Conservation (phyloP, 1,140 invertebrate genomes). For the Mesaphorura yosii region DNA sequence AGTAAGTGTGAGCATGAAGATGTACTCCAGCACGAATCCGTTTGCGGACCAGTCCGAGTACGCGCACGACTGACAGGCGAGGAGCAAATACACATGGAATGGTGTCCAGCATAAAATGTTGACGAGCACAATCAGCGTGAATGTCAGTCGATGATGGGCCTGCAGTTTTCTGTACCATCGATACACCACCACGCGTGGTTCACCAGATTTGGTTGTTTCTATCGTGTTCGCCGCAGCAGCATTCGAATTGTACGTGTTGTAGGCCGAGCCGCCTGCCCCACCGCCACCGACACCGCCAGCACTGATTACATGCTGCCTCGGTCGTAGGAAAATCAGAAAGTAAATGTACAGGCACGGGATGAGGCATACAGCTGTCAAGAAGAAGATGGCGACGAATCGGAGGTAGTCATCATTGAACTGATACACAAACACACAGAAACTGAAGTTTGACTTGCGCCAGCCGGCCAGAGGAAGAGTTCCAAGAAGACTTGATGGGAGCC, state of each 20-base stretch:
- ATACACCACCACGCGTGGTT: slow-evolving; percentile 10
- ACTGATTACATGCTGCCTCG: too few species aligned
- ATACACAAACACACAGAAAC: slow-evolving; percentile 28
- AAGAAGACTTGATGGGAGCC: slow-evolving; percentile 21
- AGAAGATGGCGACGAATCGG: slow-evolving; percentile 25
- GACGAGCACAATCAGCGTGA: slow-evolving; percentile 19
- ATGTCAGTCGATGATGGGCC: slow-evolving; percentile 26
- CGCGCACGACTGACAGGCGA: slow-evolving; percentile 20
- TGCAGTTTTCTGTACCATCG: slow-evolving; percentile 29
- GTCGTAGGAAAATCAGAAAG: slow-evolving; percentile 14
- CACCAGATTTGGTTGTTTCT: too few species aligned
- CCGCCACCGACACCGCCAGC: not conserved
- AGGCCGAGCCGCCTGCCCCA: too few species aligned
- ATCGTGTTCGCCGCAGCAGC: too few species aligned
- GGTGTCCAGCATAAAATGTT: slow-evolving; percentile 27
- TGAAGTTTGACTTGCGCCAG: slow-evolving; percentile 23
- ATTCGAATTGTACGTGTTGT: too few species aligned
- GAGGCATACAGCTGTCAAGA: slow-evolving; percentile 13
- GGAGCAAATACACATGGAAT: slow-evolving; percentile 23
- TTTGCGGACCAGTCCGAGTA: slow-evolving; percentile 11
- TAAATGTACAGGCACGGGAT: slow-evolving; percentile 22
- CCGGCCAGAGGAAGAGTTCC: slow-evolving; percentile 22
- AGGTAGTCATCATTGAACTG: slow-evolving; percentile 30
- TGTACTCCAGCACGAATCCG: slow-evolving; percentile 26
- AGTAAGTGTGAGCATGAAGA: slow-evolving; percentile 27